Base-by-base conservation (phyloP, 2,888 invertebrate genomes). In the Rotaria socialis region DNA sequence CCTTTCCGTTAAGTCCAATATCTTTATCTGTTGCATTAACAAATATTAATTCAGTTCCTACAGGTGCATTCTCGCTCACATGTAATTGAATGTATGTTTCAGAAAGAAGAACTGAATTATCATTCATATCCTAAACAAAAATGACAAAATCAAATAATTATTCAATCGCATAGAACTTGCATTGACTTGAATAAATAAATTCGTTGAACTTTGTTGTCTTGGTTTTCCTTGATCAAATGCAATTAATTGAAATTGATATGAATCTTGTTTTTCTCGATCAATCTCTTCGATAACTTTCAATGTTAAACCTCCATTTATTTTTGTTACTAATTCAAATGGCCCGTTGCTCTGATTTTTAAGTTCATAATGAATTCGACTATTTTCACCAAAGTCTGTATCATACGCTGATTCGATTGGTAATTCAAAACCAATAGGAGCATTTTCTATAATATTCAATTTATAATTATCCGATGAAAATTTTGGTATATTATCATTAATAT, bases 401-500 rank as follows among this genome's bases (percentile, higher is more conserved):
- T 80, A 85, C 24, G 86, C 86, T 50, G 84, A 60, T 84, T 86
- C 86, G 16, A 86, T n/a, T 24, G 85, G 58, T 41, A 86, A 56
- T 60, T 55, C 56, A 52, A 52, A 86, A 19, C 85, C 85, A 50
- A 85, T 47, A 16, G 86, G 86, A 22, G 56, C 47, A 52, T 86
- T 86, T 85, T 86, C 86, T 3, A 58, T 85, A 24, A 86, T 60
- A 35, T 47, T 16, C 27, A 86, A 47, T 24, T 80, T 41, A 50
- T 84, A 58, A 27, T 47, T 14, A 24, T 47, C 47, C 1, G 41
- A 55, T n/a, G 50, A 52, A 84, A 85, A 86, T 24, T 47, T 43
- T 47, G 86, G 86, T 74, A 19, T 27, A 60, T 86, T 55, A 74
- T 86, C 86, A 52, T 86, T 86, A 41, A 86, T 86, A 75, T 86